These are phyloP conservation scores for Siphamia tubifer DNA, from an alignment of 2,113 vertebrate species.

Conservation along the genomic window DNA sequence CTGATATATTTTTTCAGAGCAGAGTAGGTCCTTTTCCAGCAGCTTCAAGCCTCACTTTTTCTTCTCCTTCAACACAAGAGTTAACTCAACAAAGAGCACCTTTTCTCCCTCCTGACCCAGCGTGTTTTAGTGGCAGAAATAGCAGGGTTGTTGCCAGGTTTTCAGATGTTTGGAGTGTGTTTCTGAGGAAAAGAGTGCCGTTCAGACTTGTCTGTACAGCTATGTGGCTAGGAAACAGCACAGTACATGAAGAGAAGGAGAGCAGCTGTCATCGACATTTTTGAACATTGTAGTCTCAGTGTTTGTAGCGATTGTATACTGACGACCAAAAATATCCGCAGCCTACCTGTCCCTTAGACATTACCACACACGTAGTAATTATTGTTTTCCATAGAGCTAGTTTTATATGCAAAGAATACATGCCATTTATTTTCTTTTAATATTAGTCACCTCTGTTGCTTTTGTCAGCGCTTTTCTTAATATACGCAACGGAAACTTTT, in stretches of 20 bases:
- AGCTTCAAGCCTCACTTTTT: not conserved
- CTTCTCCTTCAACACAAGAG: constrained; percentile 12
- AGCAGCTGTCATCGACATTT: constrained; percentile 36
- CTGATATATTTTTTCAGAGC: not conserved
- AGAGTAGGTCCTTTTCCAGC: not conserved
- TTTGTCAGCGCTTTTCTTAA: not conserved
- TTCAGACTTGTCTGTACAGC: constrained; percentile 64
- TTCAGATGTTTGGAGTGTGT: constrained; percentile 71
- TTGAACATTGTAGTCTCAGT: not conserved
- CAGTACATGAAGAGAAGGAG: constrained; percentile 33
- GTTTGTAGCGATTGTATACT: not conserved
- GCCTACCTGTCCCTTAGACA: not conserved
- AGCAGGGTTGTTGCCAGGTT: constrained; percentile 66
- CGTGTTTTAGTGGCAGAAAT: constrained; percentile 63
- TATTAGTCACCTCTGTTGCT: not conserved
- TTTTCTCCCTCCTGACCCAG: constrained; percentile 42
- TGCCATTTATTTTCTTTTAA: not conserved
- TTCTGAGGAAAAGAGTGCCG: constrained; percentile 42
- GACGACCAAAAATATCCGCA: not conserved
- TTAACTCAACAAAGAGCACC: constrained; percentile 19
- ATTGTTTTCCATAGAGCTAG: not conserved
- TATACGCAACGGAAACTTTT: no score
- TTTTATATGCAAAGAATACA: not conserved
- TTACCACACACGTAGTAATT: not conserved
- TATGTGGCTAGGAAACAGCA: constrained; percentile 63